These are phyloP conservation scores for Mechanitis mazaeus DNA, from an alignment of 2,888 invertebrate genomes.

Conservation along the genomic window DNA sequence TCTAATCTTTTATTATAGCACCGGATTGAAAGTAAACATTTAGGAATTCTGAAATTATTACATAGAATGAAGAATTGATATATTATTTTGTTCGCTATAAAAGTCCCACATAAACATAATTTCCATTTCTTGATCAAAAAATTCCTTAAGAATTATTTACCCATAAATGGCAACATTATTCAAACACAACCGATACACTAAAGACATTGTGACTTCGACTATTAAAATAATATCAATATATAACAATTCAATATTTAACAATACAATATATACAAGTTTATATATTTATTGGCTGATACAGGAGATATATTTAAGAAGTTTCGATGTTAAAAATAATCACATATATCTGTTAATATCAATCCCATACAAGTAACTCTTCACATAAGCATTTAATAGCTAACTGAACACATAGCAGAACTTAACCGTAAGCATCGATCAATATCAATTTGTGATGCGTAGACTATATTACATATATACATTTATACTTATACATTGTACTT, in stretches of 20 bases:
- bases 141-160: neutral
- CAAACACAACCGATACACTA: conserved; percentile 2
- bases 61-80: neutral
- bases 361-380: conserved; percentile 14
- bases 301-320: conserved; percentile 2
- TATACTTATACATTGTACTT: conserved; percentile 24
- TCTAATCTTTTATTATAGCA: neutral
- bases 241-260: conserved; percentile 2
- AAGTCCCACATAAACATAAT: neutral
- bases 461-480: conserved; percentile 24
- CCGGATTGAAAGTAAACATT: neutral
- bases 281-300: neutral
- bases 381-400: conserved; percentile 21
- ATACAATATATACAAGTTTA: conserved; percentile 4
- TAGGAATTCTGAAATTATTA: neutral
- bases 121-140: neutral
- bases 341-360: conserved; percentile 19
- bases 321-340: conserved; percentile 20
- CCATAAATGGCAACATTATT: conserved; percentile 2
- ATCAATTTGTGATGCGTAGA: conserved; percentile 17
- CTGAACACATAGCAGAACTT: conserved; percentile 29
- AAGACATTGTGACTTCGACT: conserved; percentile 4
- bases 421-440: conserved; percentile 16
- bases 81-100: neutral
- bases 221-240: conserved; percentile 5